These are phyloP conservation scores for Coleophora flavipennella DNA, from an alignment of 2,888 invertebrate species.

Conservation along the genomic window DNA sequence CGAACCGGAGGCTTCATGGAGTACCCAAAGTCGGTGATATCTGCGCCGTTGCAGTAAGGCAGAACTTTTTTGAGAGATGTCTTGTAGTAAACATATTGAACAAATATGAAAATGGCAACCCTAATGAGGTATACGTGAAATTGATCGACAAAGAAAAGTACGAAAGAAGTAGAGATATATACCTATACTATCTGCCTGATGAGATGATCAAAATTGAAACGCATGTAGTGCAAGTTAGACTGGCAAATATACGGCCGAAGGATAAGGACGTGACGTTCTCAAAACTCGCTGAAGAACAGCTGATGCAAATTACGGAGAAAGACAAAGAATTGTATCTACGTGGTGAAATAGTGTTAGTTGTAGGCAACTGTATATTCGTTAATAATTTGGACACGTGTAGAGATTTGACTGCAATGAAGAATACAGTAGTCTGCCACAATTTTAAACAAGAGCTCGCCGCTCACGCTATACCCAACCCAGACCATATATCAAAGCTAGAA, in stretches of 20 bases:
- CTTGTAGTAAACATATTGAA: conserved; percentile 61
- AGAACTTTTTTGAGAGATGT: conserved; percentile 67
- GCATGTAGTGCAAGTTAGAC: conserved; percentile 44
- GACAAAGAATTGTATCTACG: conserved; percentile 48
- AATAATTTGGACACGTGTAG: conserved; percentile 74
- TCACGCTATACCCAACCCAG: conserved; percentile 46
- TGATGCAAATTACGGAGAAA: conserved; percentile 35
- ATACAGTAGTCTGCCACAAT: conserved; percentile 66
- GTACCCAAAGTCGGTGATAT: conserved; percentile 67
- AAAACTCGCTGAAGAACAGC: conserved; percentile 32
- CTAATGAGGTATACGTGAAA: conserved; percentile 55
- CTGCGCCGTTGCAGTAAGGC: conserved; percentile 65
- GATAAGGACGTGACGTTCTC: conserved; percentile 56
- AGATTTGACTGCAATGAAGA: conserved; percentile 57
- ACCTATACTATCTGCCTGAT: conserved; percentile 64
- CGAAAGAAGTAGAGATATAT: conserved; percentile 43
- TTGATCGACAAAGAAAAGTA: conserved; percentile 75
- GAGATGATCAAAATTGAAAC: conserved; percentile 59
- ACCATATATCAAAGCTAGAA: conserved; percentile 62
- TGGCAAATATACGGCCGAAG: conserved; percentile 47
- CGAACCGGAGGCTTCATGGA: conserved; percentile 43
- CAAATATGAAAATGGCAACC: conserved; percentile 33
- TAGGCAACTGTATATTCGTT: conserved; percentile 77
- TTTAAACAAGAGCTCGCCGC: conserved; percentile 61
- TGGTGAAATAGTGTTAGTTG: conserved; percentile 66